Evolutionary conservation across 2,888 invertebrate species (phyloP).

Genomic region (Cephonodes hylas): DNA sequence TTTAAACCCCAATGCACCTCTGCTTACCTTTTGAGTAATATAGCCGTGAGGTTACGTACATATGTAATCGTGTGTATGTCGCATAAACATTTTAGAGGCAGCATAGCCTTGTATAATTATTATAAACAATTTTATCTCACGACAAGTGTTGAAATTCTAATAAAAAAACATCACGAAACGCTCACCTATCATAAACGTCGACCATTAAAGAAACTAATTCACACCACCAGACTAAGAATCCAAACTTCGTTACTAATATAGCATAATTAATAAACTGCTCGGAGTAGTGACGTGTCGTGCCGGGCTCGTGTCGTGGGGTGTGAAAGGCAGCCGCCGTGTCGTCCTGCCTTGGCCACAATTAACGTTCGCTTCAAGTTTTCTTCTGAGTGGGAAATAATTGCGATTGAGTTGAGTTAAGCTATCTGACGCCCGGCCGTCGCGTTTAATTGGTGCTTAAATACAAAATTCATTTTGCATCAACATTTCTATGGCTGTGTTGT

Average conservation of each 20-base stretch:
- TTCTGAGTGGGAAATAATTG: slow-evolving; percentile 69
- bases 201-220: background rate
- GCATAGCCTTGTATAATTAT: no score
- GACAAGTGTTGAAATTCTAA: no score
- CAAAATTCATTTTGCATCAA: slow-evolving; percentile 52
- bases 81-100: no score
- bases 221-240: background rate
- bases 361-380: slow-evolving; percentile 64
- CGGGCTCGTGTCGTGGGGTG: slow-evolving; percentile 19
- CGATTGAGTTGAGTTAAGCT: slow-evolving; percentile 67
- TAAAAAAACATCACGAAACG: no score
- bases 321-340: background rate
- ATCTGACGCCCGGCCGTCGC: slow-evolving; percentile 52
- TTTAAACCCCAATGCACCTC: no score
- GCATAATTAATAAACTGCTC: background rate
- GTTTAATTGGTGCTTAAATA: slow-evolving; percentile 70
- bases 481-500: slow-evolving; percentile 23
- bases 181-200: no score
- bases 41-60: no score
- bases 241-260: background rate
- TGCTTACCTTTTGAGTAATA: no score
- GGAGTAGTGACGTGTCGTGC: slow-evolving; percentile 21
- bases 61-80: no score
- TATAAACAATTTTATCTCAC: no score
- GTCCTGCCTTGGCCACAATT: slow-evolving; percentile 51